Evolutionary conservation across 2,797 vertebrate genomes (phyloP), one percentile per base, ranked within the genome.

Genomic region (Ctenochaetus hawaiiensis): DNA sequence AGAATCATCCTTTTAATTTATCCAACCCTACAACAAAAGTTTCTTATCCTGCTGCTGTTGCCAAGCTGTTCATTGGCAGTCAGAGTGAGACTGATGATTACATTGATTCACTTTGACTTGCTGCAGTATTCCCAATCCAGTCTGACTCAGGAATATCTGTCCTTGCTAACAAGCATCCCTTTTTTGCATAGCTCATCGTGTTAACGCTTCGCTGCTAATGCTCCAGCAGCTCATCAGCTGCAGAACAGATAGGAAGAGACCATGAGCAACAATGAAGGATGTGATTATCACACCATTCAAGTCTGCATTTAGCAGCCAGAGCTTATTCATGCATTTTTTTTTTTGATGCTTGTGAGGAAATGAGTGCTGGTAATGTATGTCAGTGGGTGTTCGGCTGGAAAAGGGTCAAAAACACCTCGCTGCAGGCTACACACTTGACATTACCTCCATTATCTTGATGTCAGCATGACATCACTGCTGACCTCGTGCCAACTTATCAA

Each of bases 71-170:
- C 17, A 34, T 80, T 26, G 45, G 13, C 76, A 71, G 47, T 51
- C 58, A 57, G 53, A 6, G 16, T 49, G 47, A 20, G 63, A 75
- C 48, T 48, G 77, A 75, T 76, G 81, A 73, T 78, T 58, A 63
- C 77, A 65, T 8, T 78, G 78, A 84, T 82, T 87, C 64, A 70
- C 16, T 83, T 64, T 69, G 87, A 87, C 69, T 81, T 22, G 63
- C 61, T 66, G 80, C 86, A 62, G 58, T 85, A 83, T 91, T 91
- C 87, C 83, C 91, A 87, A 70, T 83, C 73, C 83, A 68, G 61
- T 69, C 82, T 91, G 87, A 93, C 83, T 91, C 88, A 86, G 89
- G 75, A 81, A 81, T 82, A 85, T 86, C 60, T 45, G 43, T 69
- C 82, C 23, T 54, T 10, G 14, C 87, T 90, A 91, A 91, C 86